Conservation (phyloP, 2,888 invertebrate species). For the Idaea straminata region DNA sequence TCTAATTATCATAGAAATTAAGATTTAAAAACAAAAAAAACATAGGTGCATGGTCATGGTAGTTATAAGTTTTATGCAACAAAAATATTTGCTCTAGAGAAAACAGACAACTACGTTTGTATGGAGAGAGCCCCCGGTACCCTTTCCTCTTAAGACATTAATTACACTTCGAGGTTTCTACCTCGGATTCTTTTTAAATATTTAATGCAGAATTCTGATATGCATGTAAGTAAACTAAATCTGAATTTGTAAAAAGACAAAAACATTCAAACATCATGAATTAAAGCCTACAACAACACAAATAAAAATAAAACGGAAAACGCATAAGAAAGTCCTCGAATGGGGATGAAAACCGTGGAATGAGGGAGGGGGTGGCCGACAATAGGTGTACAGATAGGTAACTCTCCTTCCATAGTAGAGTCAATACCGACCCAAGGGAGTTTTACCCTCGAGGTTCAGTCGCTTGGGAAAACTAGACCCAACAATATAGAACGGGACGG, state of each 20-base stretch:
- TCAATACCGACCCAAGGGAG: constrained; percentile 80
- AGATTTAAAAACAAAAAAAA: too few species aligned
- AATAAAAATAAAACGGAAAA: constrained; percentile 73
- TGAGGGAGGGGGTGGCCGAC: constrained; percentile 62
- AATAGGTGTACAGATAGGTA: constrained; percentile 81
- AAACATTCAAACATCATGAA: constrained; percentile 28
- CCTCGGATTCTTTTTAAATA: neutral
- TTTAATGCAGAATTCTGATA: neutral
- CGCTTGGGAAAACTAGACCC: constrained; percentile 81
- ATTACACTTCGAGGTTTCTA: neutral
- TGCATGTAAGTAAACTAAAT: neutral
- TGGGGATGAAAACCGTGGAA: constrained; percentile 47
- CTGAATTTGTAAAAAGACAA: constrained; percentile 10
- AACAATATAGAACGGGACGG: constrained; percentile 78
- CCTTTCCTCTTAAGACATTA: too few species aligned
- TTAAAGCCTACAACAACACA: constrained; percentile 37
- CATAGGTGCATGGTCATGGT: too few species aligned
- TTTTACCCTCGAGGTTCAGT: constrained; percentile 77
- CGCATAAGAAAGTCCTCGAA: constrained; percentile 75
- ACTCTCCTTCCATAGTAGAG: constrained; percentile 79
- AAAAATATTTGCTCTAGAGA: too few species aligned
- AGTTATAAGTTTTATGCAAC: too few species aligned
- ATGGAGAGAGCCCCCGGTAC: too few species aligned
- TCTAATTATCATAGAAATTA: too few species aligned
- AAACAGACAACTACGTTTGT: too few species aligned